Evolutionary conservation across 2,113 vertebrate species (phyloP).

Genomic region (Pseudopodoces humilis): DNA sequence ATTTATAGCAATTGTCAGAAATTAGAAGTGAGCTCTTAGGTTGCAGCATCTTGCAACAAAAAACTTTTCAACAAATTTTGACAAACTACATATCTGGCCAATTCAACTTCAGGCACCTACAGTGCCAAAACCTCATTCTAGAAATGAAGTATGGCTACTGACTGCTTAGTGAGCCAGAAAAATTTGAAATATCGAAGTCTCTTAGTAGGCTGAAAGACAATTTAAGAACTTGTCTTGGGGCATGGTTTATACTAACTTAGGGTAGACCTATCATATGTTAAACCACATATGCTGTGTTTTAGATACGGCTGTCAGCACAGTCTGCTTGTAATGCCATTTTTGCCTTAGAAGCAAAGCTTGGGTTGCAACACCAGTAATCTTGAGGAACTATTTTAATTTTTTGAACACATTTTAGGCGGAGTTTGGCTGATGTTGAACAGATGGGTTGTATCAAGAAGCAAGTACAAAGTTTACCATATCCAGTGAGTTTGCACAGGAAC

Average conservation of each 20-base stretch:
- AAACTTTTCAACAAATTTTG: background rate
- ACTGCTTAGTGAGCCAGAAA: background rate
- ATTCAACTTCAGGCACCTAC: background rate
- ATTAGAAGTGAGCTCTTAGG: background rate
- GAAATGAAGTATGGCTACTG: background rate
- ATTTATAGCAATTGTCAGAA: background rate
- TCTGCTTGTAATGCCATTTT: background rate
- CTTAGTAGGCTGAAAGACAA: background rate
- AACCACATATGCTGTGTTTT: background rate
- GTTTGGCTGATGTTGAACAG: conserved; percentile 24
- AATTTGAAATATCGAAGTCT: background rate
- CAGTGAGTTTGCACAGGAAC: background rate
- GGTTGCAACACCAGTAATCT: background rate
- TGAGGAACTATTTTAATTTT: background rate
- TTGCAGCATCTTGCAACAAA: background rate
- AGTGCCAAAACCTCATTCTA: background rate
- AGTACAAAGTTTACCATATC: background rate
- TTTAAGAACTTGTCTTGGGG: background rate
- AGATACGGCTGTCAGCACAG: background rate
- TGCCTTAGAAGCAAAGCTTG: background rate
- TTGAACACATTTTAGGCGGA: background rate
- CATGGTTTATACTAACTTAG: background rate
- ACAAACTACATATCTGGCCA: background rate
- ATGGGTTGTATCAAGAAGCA: background rate
- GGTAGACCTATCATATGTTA: background rate